phyloP scores from a whole-genome alignment of 2,888 invertebrate genomes.

The Monochamus alternatus region DNA sequence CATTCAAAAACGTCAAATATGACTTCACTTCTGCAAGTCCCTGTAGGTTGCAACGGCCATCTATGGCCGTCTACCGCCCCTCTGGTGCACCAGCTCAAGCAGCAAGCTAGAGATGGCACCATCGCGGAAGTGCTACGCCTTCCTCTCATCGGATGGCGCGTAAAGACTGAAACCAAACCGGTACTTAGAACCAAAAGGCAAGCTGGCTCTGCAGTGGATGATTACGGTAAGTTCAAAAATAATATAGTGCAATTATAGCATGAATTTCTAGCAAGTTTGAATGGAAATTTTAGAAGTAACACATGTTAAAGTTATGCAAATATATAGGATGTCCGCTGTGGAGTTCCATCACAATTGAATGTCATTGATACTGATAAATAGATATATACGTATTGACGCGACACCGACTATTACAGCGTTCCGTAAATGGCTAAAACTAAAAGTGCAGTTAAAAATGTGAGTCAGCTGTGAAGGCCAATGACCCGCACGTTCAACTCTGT shows the following conservation, averaged over 20 bases:
- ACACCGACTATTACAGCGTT: too few relatives aligned
- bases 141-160: slow-evolving; percentile 83
- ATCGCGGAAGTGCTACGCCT: slow-evolving; percentile 79
- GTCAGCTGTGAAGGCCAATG: too few relatives aligned
- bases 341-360: too few relatives aligned
- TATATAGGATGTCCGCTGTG: too few relatives aligned
- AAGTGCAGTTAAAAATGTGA: too few relatives aligned
- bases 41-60: slow-evolving; percentile 85
- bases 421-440: too few relatives aligned
- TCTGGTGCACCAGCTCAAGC: slow-evolving; percentile 79
- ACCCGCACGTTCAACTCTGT: too few relatives aligned
- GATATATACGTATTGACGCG: too few relatives aligned
- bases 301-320: not conserved
- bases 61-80: slow-evolving; percentile 80
- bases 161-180: slow-evolving; percentile 70
- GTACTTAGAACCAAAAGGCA: slow-evolving; percentile 60
- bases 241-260: not conserved
- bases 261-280: not conserved
- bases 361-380: too few relatives aligned
- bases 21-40: slow-evolving; percentile 72
- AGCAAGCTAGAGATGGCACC: slow-evolving; percentile 82
- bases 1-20: slow-evolving; percentile 70
- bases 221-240: slow-evolving; percentile 50
- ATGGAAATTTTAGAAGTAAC: too few relatives aligned
- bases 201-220: slow-evolving; percentile 46